Percentiles rank a stretch among this genome's conserved stretches.
Evolutionary conservation across 1,140 invertebrate genomes (phyloP).

Genomic region (Pachyrhynchus sulphureomaculatus): DNA sequence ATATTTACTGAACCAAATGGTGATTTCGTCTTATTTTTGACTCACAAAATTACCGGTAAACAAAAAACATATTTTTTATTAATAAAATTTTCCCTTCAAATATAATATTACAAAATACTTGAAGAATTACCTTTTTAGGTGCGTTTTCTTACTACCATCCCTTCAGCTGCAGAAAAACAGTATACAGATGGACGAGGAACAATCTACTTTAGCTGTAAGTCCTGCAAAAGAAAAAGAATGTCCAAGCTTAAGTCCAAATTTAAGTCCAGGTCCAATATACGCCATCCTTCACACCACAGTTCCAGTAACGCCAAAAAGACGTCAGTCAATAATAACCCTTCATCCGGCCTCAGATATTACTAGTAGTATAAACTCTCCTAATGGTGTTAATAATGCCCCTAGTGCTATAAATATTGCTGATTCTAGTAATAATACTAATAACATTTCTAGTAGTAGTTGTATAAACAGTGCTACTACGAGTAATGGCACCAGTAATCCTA

Average conservation of each 20-base stretch:
- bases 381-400: too few species aligned
- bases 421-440: conserved; percentile 5
- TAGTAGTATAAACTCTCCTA: conserved; percentile 40
- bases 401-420: too few species aligned
- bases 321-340: conserved; percentile 48
- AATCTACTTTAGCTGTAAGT: conserved; percentile 41
- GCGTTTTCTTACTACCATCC: conserved; percentile 74
- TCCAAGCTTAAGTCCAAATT: too few species aligned
- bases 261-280: conserved; percentile 41
- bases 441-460: conserved; percentile 3
- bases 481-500: neutral
- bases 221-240: conserved; percentile 46
- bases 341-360: conserved; percentile 40
- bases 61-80: too few species aligned
- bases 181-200: conserved; percentile 61
- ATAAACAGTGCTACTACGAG: neutral
- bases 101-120: too few species aligned
- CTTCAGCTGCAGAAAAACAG: conserved; percentile 80
- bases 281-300: conserved; percentile 45
- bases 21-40: too few species aligned
- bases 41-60: too few species aligned
- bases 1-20: too few species aligned
- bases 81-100: too few species aligned
- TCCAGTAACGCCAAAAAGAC: conserved; percentile 35
- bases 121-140: too few species aligned